Conservation (phyloP, 1,140 invertebrate species). For the Pogonomyrmex barbatus region DNA sequence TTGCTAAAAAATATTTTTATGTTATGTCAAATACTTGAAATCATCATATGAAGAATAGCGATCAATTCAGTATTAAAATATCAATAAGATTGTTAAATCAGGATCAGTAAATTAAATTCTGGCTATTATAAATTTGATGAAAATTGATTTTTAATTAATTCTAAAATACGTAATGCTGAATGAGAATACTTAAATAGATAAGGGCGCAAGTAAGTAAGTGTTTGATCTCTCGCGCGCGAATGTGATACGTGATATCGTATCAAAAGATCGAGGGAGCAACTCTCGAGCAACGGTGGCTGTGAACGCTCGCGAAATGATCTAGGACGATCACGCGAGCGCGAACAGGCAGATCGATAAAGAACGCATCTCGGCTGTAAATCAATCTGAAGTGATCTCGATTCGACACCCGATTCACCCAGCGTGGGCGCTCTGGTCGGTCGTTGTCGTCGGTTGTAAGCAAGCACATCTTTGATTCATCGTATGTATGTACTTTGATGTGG, state of each 20-base stretch:
- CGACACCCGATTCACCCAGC: conserved; percentile 63
- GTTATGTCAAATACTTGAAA: not conserved
- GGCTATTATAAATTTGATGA: not conserved
- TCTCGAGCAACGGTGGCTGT: conserved; percentile 13
- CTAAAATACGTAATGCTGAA: not conserved
- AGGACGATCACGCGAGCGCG: conserved; percentile 1
- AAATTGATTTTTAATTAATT: not conserved
- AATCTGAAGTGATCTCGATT: conserved; percentile 65
- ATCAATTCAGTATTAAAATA: not conserved
- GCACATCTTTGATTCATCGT: conserved; percentile 19
- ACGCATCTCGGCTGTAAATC: conserved; percentile 72
- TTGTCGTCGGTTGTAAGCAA: not conserved
- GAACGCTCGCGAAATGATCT: not conserved
- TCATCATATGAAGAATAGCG: not conserved
- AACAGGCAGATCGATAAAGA: conserved; percentile 34
- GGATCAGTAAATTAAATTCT: not conserved
- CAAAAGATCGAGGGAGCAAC: conserved; percentile 42
- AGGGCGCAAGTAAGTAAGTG: not conserved
- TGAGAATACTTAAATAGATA: not conserved
- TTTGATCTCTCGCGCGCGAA: not conserved
- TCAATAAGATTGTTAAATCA: not conserved
- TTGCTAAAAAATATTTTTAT: not conserved
- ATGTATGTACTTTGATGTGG: conserved; percentile 11
- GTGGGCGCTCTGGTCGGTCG: conserved; percentile 58
- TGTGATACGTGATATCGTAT: not conserved